A percentile compares a stretch with the other conserved stretches of the same genome.
Evolutionary conservation across 2,113 vertebrate species (phyloP).

Genomic region (Hipposideros armiger): DNA sequence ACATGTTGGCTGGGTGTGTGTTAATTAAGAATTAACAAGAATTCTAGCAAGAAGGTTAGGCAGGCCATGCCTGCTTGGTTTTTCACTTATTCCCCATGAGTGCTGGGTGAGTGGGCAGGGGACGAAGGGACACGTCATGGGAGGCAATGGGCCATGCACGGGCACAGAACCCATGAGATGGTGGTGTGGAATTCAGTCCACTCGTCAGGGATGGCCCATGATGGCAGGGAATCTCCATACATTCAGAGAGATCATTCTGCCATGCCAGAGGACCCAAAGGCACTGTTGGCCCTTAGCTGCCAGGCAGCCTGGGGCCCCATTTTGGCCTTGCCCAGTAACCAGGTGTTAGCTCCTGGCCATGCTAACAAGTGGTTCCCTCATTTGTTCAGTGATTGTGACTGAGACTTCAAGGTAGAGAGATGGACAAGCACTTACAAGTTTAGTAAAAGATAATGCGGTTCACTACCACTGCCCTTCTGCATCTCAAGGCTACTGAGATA

Average conservation of each 20-base stretch:
- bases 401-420: background rate
- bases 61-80: background rate
- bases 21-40: background rate
- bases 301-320: too few species aligned
- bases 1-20: background rate
- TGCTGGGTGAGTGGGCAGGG: too few species aligned
- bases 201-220: fast-evolving
- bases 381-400: background rate
- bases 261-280: background rate
- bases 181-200: fast-evolving
- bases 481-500: background rate
- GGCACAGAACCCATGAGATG: background rate
- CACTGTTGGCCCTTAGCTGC: background rate
- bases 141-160: background rate
- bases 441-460: background rate
- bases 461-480: background rate
- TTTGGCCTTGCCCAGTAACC: background rate
- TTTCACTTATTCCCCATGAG: background rate
- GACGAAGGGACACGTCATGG: background rate
- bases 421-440: too few species aligned
- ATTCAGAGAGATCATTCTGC: background rate
- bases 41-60: background rate
- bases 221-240: fast-evolving
- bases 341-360: background rate
- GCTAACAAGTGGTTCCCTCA: background rate